phyloP scores from a whole-genome alignment of 2,888 invertebrate species.

The Apotomis turbidana region DNA sequence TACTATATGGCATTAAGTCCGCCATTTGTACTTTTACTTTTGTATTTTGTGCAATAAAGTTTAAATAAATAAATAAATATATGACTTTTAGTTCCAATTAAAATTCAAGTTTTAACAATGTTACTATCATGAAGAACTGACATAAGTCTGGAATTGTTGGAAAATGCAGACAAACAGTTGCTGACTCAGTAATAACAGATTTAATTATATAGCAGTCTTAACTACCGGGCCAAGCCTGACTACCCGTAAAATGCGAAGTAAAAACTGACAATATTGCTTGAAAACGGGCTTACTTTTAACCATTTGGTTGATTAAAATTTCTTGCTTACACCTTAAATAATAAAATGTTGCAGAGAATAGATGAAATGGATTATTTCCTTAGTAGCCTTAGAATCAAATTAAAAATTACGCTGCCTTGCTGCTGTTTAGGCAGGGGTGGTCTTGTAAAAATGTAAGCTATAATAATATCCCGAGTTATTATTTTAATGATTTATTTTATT shows the following conservation, averaged over 20 bases:
- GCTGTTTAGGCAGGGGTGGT: too few relatives aligned
- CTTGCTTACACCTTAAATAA: neutral
- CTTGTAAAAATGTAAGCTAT: too few relatives aligned
- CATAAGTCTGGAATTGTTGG: neutral
- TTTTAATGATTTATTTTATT: too few relatives aligned
- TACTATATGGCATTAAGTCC: too few relatives aligned
- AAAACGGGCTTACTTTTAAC: slow-evolving; percentile 12
- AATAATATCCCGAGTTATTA: too few relatives aligned
- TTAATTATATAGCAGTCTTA: slow-evolving; percentile 18
- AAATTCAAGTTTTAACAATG: slow-evolving; percentile 3
- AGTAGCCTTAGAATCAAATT: too few relatives aligned
- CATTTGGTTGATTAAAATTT: slow-evolving; percentile 10
- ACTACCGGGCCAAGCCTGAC: slow-evolving; percentile 10
- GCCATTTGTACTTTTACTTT: too few relatives aligned
- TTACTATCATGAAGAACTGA: slow-evolving; percentile 3
- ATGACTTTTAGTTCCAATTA: too few relatives aligned
- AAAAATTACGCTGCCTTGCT: too few relatives aligned
- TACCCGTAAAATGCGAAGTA: slow-evolving; percentile 14
- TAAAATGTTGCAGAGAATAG: neutral
- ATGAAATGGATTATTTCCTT: neutral
- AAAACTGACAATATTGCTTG: slow-evolving; percentile 4
- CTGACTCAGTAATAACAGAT: slow-evolving; percentile 20
- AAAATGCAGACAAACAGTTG: slow-evolving; percentile 16
- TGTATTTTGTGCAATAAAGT: too few relatives aligned
- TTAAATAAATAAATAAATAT: too few relatives aligned